Evolutionary conservation across 2,797 vertebrate genomes (phyloP).

Genomic region (Taenioides sp.): DNA sequence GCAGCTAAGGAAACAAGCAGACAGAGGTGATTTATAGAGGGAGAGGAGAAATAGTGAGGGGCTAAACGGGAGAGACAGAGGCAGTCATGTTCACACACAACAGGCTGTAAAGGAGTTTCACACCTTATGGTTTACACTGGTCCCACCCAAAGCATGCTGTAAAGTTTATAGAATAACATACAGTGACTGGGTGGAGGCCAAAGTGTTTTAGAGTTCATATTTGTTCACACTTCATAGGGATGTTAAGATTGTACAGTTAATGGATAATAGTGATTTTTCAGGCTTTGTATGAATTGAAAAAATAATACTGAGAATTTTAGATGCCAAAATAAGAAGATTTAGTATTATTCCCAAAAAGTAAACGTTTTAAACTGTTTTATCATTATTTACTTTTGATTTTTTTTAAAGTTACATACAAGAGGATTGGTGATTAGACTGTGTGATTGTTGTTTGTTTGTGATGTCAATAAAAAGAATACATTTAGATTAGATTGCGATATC

Average conservation of each 20-base stretch:
- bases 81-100: neutral
- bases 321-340: too few species aligned
- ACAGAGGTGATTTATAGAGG: slow-evolving; percentile 70
- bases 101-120: slow-evolving; percentile 16
- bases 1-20: slow-evolving; percentile 70
- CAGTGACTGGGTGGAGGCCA: neutral
- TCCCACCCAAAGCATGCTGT: neutral
- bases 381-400: neutral
- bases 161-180: neutral
- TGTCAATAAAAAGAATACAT: neutral
- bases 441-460: neutral
- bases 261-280: neutral
- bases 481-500: neutral
- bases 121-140: neutral
- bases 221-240: neutral
- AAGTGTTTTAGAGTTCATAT: neutral
- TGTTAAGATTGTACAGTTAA: neutral
- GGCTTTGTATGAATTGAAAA: neutral
- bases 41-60: slow-evolving; percentile 43
- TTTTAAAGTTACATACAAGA: neutral
- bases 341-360: too few species aligned
- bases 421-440: neutral
- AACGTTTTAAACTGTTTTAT: too few species aligned
- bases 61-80: slow-evolving; percentile 20
- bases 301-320: neutral